A percentile compares a stretch with the other conserved stretches of the same genome.
Conservation (phyloP, 2,888 invertebrate genomes). For the Chydorus sphaericus region DNA sequence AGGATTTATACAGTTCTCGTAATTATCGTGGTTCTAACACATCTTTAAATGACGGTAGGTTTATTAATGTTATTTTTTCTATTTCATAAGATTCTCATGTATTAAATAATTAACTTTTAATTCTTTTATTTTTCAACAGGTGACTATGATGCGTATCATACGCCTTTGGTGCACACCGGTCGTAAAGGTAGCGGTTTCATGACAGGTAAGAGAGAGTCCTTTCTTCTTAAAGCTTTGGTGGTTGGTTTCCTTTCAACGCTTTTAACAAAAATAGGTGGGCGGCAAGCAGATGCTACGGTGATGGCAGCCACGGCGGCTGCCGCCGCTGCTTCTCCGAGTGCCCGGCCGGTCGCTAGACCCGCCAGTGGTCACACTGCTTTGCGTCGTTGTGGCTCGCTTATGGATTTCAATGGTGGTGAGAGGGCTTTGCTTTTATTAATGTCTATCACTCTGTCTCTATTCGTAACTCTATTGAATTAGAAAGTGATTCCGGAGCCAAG, state of each 20-base stretch:
- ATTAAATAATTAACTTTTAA: neutral
- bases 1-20: constrained; percentile 14
- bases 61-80: too few relatives aligned
- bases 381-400: constrained; percentile 46
- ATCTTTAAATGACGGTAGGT: constrained; percentile 24
- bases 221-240: too few relatives aligned
- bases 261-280: too few relatives aligned
- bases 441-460: too few relatives aligned
- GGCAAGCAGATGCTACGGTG: neutral
- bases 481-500: neutral
- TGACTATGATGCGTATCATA: constrained; percentile 8
- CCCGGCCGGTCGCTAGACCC: too few relatives aligned
- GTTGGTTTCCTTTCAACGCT: too few relatives aligned
- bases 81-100: too few relatives aligned
- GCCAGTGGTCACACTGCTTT: constrained; percentile 1
- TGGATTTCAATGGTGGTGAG: constrained; percentile 95
- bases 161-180: constrained; percentile 3
- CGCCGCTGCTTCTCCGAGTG: neutral
- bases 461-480: too few relatives aligned
- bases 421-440: constrained; percentile 22
- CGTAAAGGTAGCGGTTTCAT: constrained; percentile 10
- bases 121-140: too few relatives aligned
- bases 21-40: constrained; percentile 23
- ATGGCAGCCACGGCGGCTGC: neutral
- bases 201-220: too few relatives aligned